A percentile compares a stretch with the other conserved stretches of the same genome.
Evolutionary conservation across 2,113 vertebrate species (phyloP).

Genomic region (Cariama cristata): DNA sequence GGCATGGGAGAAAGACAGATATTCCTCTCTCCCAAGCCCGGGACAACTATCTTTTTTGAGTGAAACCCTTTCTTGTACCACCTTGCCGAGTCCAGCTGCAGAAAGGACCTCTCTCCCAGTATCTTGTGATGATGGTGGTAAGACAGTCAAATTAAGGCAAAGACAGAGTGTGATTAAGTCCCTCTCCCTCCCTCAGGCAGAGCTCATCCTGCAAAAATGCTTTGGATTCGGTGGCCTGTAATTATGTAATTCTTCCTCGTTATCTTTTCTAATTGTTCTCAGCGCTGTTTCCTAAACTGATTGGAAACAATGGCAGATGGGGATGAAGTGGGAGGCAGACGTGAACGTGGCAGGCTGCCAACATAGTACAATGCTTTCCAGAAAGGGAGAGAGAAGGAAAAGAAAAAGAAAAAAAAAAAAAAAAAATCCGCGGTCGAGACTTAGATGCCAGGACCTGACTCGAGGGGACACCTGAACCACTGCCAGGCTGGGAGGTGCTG

Average conservation of each 20-base stretch:
- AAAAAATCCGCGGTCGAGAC: neutral
- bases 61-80: neutral
- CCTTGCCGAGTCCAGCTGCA: neutral
- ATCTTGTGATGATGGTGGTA: neutral
- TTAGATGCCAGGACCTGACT: neutral
- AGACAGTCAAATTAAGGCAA: neutral
- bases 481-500: slow-evolving; percentile 6
- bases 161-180: neutral
- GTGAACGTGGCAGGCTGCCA: slow-evolving; percentile 65
- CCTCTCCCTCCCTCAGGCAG: slow-evolving; percentile 10
- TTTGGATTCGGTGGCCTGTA: slow-evolving; percentile 75
- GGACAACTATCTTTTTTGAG: neutral
- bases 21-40: neutral
- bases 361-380: neutral
- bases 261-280: slow-evolving; percentile 86
- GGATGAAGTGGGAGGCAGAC: slow-evolving; percentile 74
- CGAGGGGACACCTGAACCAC: neutral
- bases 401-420: neutral
- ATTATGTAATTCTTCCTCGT: slow-evolving; percentile 86
- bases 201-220: slow-evolving; percentile 37
- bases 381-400: neutral
- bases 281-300: slow-evolving; percentile 79
- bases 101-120: neutral
- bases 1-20: neutral
- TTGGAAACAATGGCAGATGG: slow-evolving; percentile 80